Base-by-base conservation (phyloP, 2,888 invertebrate species). In the Rapana venosa region DNA sequence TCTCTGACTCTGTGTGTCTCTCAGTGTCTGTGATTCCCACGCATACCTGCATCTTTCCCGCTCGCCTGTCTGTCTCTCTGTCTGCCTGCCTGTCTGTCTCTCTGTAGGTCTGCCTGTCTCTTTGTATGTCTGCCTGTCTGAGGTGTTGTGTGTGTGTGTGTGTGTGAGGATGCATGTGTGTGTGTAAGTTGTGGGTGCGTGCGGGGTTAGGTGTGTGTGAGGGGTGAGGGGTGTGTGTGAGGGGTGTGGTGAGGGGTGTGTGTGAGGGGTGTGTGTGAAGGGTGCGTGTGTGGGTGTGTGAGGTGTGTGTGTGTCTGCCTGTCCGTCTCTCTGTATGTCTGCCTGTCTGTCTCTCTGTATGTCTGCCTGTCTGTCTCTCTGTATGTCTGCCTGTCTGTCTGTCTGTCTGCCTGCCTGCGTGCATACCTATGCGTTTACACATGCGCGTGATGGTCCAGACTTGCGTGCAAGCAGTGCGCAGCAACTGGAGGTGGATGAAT, bases 401-500 rank as follows among this genome's bases (percentile, higher is more conserved):
- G 77, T 74, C 2, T n/a, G n/a, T n/a, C 26, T n/a, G 74, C 74
- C 26, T 74, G 20, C 15, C 15, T 77, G 77, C 26, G 0, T 77
- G 47, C 47, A 47, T 47, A 32, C 22, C 26, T 35, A 11, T 56
- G 66, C 77, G 35, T 30, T n/a, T 20, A 11, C 4, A 4, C 26
- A 2, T 85, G 30, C 58, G 6, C 26, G 5, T 58, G 35, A 35
- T 13, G 2, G 11, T 11, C 30, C 92, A 96, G 96, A 94, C 93
- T 83, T 96, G 95, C 91, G 94, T 95, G 30, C 89, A 94, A 56
- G 95, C 95, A 6, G 94, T 95, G 2, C 90, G 95, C 30, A 92
- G 93, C 77, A 95, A 94, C 91, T 96, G 96, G 96, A 89, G 91
- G 58, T 96, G 96, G 96, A 87, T 95, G 56, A 92, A 93, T 83